Percentiles rank a stretch among this genome's conserved stretches.
These are phyloP conservation scores for Ceratosolen solmsi DNA, from an alignment of 1,140 invertebrate genomes.

Conservation along the genomic window DNA sequence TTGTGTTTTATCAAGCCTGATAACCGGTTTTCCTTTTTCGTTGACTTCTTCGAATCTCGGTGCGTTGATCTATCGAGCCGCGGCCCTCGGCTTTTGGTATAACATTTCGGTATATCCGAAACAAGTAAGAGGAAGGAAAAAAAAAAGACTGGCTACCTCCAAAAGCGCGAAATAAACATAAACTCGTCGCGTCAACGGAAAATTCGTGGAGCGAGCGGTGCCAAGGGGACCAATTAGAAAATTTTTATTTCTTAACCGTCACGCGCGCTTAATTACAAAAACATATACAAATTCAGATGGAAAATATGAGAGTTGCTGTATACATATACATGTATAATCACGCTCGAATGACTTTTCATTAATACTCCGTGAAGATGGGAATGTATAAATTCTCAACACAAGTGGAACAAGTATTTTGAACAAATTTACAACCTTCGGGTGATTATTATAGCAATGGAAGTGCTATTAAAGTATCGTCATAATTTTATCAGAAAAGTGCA, in stretches of 20 bases:
- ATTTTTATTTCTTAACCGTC: not conserved
- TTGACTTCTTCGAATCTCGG: not conserved
- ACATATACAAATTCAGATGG: too few relatives aligned
- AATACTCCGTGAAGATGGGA: not conserved
- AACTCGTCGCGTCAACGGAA: not conserved
- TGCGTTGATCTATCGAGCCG: not conserved
- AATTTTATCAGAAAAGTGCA: not conserved
- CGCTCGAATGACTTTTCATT: too few relatives aligned
- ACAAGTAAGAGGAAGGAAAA: not conserved
- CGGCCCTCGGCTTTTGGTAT: not conserved
- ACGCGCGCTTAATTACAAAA: not conserved
- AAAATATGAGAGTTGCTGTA: too few relatives aligned
- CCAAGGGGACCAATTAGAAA: not conserved
- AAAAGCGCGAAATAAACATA: not conserved
- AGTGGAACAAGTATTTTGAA: too few relatives aligned
- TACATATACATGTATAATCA: too few relatives aligned
- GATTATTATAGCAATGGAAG: not conserved
- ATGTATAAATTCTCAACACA: not conserved
- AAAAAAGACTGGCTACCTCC: not conserved
- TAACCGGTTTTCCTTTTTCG: constrained; percentile 24
- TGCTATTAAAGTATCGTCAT: not conserved
- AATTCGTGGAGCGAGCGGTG: not conserved
- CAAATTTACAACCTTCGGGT: too few relatives aligned
- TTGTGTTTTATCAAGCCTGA: not conserved
- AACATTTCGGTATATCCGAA: too few relatives aligned